Evolutionary conservation across 1,140 invertebrate species (phyloP).

Genomic region (Drosophila sechellia): DNA sequence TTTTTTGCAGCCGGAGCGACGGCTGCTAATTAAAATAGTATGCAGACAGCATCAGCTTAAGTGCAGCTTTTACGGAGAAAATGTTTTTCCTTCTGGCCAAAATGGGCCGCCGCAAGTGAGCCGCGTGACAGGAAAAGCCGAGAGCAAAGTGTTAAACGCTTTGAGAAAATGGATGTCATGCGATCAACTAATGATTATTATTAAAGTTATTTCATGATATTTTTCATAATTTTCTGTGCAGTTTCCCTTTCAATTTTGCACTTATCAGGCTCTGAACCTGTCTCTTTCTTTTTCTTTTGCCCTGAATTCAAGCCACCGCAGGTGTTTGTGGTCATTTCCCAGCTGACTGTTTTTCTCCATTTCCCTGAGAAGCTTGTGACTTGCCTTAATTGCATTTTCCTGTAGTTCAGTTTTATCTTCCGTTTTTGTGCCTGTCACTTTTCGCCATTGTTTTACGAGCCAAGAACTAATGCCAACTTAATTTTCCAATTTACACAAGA

Average conservation of each 20-base stretch:
- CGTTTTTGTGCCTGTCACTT: not conserved
- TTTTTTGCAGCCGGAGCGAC: constrained; percentile 32
- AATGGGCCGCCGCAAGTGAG: constrained; percentile 31
- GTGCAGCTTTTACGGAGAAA: constrained; percentile 44
- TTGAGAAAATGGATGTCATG: constrained; percentile 1
- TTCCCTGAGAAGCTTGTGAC: not conserved
- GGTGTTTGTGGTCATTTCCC: constrained; percentile 4
- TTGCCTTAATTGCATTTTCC: constrained; percentile 33
- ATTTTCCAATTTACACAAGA: constrained; percentile 21
- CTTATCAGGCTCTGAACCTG: not conserved
- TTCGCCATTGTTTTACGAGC: not conserved
- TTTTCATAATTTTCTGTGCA: not conserved
- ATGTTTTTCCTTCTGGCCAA: constrained; percentile 32
- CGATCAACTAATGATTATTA: not conserved
- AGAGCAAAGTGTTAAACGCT: constrained; percentile 17
- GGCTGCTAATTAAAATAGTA: constrained; percentile 75
- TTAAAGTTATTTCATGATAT: not conserved
- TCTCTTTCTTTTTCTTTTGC: not conserved
- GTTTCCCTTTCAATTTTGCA: not conserved
- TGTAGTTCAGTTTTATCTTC: constrained; percentile 11
- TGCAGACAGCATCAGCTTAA: constrained; percentile 51
- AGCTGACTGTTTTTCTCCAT: not conserved
- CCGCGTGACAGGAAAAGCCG: constrained; percentile 10
- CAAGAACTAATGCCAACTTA: constrained; percentile 16
- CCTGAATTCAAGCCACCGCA: not conserved